Evolutionary conservation across 2,888 invertebrate species (phyloP), one percentile per base, ranked within the genome.

Genomic region (Ditylenchus weischeri): DNA sequence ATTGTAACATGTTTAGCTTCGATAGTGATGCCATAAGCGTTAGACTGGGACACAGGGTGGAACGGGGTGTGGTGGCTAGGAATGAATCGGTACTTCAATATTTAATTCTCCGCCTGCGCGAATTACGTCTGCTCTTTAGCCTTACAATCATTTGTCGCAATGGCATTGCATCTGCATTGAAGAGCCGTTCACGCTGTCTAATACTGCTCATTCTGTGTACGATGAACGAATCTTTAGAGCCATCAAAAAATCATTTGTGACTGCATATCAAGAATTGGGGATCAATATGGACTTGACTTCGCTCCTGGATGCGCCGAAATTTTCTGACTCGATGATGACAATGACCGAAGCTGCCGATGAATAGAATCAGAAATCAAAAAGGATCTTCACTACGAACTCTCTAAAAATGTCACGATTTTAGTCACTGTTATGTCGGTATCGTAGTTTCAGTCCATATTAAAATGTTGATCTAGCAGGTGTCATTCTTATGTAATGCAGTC

Each of bases 161-260:
- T 94, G 93, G 93, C 91, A 91, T 83, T 90, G 89, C 84, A 87
- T 94, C 69, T 92, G 91, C 82, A 91, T 93, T 73, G 93, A 94
- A 64, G 95, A 95, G 84, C 95, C 95, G n/a, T 95, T 94, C 85
- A 93, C 94, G 86, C 87, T 90, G 72, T 90, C 92, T 29, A 96
- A 96, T 86, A 93, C 95, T 62, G 94, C 95, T 18, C 89, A 93
- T 70, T 92, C 93, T 0, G 93, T 94, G 43, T 93, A 91, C 86
- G 92, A 94, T 85, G 87, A 88, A 51, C 88, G 88, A 63, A 88
- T 88, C 60, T 92, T 92, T 85, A 87, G 66, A 13, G 86, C 87
- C 76, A 90, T 92, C 72, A 88, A 89, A 79, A 83, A 85, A 48
- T 87, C 90, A 10, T 89, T 91, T 84, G 85, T 86, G 62, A 66